Base-by-base conservation (phyloP, 2,888 invertebrate species). In the Apotomis capreana region DNA sequence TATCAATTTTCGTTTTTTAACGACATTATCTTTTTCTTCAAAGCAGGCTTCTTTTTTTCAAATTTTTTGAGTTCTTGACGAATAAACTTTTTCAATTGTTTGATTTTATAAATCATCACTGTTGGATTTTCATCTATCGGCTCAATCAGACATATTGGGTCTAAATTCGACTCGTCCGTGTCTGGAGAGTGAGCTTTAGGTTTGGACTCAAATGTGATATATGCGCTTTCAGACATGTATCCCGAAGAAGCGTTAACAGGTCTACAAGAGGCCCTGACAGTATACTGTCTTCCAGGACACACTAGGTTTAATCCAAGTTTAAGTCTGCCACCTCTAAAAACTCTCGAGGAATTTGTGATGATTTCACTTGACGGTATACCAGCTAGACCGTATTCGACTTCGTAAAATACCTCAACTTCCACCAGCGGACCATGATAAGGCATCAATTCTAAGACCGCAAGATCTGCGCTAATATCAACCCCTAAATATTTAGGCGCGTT, bases 51-150 rank as follows among this genome's bases (percentile, higher is more conserved):
- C 5, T 36, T 57, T 8, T 37, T 26, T 3, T 57, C 12, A 3
- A 36, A 12, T 37, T 57, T 57, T 57, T 36, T 37, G 12, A 57
- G 26, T 57, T 57, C 37, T 57, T 57, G 36, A 57, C 37, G 36
- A 36, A 57, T 10, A 26, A 5, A 37, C 37, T 57, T 57, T 12
- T 37, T 26, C 36, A 57, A 57, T 12, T 36, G 57, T 57, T 57
- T 26, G n/a, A 26, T 57, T 37, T 57, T 57, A 12, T 57, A 57
- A 10, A 57, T 37, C 36, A 57, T 12, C 57, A 57, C 57, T 57
- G 57, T 26, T n/a, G 57, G 57, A 2, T 10, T 57, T 5, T 57
- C 57, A 3, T 36, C 9, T 5, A 57, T n/a, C 10, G 57, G 57
- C 15, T n/a, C 37, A 10, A 57, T 12, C 37, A 36, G 26, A 5